phyloP scores from a whole-genome alignment of 2,113 vertebrate genomes.

The Oreocharis arfaki region DNA sequence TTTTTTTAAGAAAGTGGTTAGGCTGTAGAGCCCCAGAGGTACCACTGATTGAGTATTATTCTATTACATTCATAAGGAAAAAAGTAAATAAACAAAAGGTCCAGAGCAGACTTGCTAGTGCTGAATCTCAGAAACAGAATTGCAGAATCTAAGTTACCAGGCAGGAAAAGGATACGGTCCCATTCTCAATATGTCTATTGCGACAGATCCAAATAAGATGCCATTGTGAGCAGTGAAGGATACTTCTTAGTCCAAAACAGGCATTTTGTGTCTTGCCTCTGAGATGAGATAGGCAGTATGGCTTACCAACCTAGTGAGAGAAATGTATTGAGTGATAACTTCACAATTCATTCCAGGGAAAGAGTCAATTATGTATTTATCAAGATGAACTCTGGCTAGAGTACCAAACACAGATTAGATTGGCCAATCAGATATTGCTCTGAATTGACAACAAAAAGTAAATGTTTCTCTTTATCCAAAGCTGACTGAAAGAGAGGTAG shows the following conservation, averaged over 20 bases:
- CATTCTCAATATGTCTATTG: not conserved
- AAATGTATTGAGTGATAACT: not conserved
- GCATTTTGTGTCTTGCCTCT: not conserved
- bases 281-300: not conserved
- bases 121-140: not conserved
- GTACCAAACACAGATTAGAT: not conserved
- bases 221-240: not conserved
- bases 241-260: not conserved
- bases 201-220: not conserved
- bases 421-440: not conserved
- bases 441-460: not conserved
- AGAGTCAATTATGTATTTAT: not conserved
- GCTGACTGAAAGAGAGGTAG: not conserved
- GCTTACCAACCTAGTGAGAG: not conserved
- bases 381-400: not conserved
- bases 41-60: not conserved
- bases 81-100: not conserved
- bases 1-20: not conserved
- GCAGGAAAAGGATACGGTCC: not conserved
- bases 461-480: not conserved
- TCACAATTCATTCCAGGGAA: not conserved
- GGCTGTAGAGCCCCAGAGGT: not conserved
- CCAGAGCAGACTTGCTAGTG: not conserved
- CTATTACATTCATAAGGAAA: not conserved
- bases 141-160: not conserved